Evolutionary conservation across 2,797 vertebrate species (phyloP).

Genomic region (Sylvia borin): DNA sequence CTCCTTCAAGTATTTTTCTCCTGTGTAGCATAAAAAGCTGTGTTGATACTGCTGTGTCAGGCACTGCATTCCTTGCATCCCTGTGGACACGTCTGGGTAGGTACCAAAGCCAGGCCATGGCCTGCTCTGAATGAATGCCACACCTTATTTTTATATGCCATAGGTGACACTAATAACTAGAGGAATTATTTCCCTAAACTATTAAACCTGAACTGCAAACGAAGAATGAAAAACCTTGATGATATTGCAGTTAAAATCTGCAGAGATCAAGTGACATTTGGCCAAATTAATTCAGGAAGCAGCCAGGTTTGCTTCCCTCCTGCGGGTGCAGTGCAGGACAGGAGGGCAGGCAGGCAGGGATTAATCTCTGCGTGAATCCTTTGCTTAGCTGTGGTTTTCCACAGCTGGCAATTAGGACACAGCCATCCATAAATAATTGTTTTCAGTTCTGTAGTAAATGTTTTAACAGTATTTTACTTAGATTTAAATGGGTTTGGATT

Average conservation of each 20-base stretch:
- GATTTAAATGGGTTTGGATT: constrained; percentile 49
- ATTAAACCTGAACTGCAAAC: constrained; percentile 8
- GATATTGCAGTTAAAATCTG: constrained; percentile 33
- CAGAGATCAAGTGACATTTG: constrained; percentile 40
- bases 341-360: constrained; percentile 9
- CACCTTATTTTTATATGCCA: neutral
- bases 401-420: constrained; percentile 49
- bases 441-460: constrained; percentile 40
- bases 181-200: constrained; percentile 28
- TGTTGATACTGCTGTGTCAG: neutral
- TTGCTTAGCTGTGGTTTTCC: constrained; percentile 49
- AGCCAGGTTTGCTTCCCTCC: constrained; percentile 43
- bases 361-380: constrained; percentile 73
- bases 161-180: neutral
- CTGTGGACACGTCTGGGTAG: neutral
- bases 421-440: constrained; percentile 58
- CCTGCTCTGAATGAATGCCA: neutral
- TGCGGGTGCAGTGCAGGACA: neutral
- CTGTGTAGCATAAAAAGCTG: constrained; percentile 44
- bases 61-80: constrained; percentile 4
- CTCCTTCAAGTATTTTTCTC: neutral
- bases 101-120: neutral
- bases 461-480: constrained; percentile 56
- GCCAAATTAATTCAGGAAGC: constrained; percentile 25
- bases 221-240: neutral